Percentiles rank a stretch among this genome's conserved stretches.
Conservation (phyloP, 2,888 invertebrate genomes). For the Chloroclysta siterata region DNA sequence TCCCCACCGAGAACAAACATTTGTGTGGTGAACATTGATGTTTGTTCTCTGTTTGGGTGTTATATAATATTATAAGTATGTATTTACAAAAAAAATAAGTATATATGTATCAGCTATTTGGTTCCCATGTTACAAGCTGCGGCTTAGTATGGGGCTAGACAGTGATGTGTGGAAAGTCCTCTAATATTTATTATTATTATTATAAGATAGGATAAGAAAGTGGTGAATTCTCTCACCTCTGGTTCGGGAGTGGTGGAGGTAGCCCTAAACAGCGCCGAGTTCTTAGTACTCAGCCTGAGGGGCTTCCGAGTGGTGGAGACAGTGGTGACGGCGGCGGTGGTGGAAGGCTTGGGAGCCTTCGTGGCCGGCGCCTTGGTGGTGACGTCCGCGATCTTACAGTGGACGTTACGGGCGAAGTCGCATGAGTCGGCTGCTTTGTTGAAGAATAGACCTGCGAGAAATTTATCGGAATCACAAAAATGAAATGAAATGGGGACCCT, state of each 20-base stretch:
- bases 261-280: slow-evolving; percentile 68
- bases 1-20: too few relatives aligned
- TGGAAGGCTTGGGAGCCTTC: slow-evolving; percentile 65
- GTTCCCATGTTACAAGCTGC: too few relatives aligned
- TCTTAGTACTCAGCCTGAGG: slow-evolving; percentile 74
- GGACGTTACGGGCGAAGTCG: slow-evolving; percentile 95
- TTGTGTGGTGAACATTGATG: too few relatives aligned
- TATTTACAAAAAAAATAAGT: too few relatives aligned
- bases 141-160: too few relatives aligned
- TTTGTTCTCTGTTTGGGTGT: too few relatives aligned
- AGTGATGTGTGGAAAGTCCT: too few relatives aligned
- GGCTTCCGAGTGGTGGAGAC: slow-evolving; percentile 71
- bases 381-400: slow-evolving; percentile 88
- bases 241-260: slow-evolving; percentile 73
- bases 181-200: too few relatives aligned
- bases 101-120: too few relatives aligned
- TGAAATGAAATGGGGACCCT: too few relatives aligned
- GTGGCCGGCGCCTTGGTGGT: slow-evolving; percentile 76
- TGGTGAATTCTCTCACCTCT: slow-evolving; percentile 52
- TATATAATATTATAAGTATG: too few relatives aligned
- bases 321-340: slow-evolving; percentile 60
- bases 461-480: neutral
- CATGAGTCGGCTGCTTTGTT: slow-evolving; percentile 96
- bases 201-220: too few relatives aligned
- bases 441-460: slow-evolving; percentile 90